phyloP scores from a whole-genome alignment of 1,140 invertebrate species.

The Papilio aristodemus region DNA sequence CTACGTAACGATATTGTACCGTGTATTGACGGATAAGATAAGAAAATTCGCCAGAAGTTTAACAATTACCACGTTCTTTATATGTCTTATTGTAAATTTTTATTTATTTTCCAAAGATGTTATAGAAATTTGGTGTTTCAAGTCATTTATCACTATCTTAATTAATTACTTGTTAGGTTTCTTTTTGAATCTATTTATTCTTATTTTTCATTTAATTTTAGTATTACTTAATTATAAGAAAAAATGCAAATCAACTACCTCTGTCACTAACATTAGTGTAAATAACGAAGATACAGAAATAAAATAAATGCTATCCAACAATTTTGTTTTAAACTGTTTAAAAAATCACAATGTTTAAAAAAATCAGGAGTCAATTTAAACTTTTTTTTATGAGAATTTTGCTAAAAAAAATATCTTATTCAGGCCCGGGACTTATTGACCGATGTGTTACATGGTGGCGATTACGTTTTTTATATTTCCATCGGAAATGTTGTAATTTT shows the following conservation, averaged over 20 bases:
- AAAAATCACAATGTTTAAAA: too few species aligned
- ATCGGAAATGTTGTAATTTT: too few species aligned
- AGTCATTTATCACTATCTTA: constrained; percentile 49
- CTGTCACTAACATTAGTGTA: constrained; percentile 45
- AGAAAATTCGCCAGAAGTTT: constrained; percentile 63
- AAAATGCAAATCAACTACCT: constrained; percentile 41
- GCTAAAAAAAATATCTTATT: too few species aligned
- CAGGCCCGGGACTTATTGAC: too few species aligned
- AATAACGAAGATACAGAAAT: constrained; percentile 34
- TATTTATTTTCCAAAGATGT: constrained; percentile 66
- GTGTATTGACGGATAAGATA: constrained; percentile 60
- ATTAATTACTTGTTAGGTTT: constrained; percentile 61
- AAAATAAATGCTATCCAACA: not conserved
- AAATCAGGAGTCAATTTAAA: too few species aligned
- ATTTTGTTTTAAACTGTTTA: not conserved
- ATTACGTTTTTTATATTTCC: too few species aligned
- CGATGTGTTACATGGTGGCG: too few species aligned
- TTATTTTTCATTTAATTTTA: constrained; percentile 57
- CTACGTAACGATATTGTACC: constrained; percentile 56
- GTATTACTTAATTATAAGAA: constrained; percentile 50
- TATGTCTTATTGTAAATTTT: constrained; percentile 67
- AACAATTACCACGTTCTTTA: constrained; percentile 60
- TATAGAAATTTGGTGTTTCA: constrained; percentile 61
- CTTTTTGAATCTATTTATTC: constrained; percentile 56
- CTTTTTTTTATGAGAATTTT: too few species aligned